Evolutionary conservation across 2,797 vertebrate species (phyloP).

Genomic region (Falco cherrug): DNA sequence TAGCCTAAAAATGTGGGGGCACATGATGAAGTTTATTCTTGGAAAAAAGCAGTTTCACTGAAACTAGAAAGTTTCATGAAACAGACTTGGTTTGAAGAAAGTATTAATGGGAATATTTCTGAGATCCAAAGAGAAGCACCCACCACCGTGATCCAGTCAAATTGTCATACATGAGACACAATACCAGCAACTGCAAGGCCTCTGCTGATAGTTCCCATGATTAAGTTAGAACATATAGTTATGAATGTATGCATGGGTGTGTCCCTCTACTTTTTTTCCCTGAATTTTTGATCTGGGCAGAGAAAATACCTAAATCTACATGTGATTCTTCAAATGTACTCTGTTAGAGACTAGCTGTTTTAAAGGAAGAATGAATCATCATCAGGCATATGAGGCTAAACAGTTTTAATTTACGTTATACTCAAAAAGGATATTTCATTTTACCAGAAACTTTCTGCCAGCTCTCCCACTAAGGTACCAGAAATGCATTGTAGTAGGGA

Average conservation of each 20-base stretch:
- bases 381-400: background rate
- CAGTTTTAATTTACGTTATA: background rate
- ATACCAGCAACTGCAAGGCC: background rate
- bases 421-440: background rate
- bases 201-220: background rate
- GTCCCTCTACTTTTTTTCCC: fast-evolving
- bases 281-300: background rate
- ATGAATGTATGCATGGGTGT: background rate
- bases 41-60: fast-evolving
- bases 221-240: background rate
- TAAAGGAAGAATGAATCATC: background rate
- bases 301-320: background rate
- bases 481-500: background rate
- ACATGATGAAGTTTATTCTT: background rate
- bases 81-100: background rate
- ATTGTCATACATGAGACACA: background rate
- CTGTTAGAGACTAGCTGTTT: background rate
- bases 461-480: background rate
- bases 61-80: background rate
- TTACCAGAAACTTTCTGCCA: background rate
- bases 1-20: background rate
- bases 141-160: background rate
- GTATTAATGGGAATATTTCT: background rate
- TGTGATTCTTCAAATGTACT: background rate
- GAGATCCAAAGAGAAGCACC: background rate